These are phyloP conservation scores for Actinia tenebrosa DNA, from an alignment of 64 coral and sea anemone genomes.

Conservation along the genomic window DNA sequence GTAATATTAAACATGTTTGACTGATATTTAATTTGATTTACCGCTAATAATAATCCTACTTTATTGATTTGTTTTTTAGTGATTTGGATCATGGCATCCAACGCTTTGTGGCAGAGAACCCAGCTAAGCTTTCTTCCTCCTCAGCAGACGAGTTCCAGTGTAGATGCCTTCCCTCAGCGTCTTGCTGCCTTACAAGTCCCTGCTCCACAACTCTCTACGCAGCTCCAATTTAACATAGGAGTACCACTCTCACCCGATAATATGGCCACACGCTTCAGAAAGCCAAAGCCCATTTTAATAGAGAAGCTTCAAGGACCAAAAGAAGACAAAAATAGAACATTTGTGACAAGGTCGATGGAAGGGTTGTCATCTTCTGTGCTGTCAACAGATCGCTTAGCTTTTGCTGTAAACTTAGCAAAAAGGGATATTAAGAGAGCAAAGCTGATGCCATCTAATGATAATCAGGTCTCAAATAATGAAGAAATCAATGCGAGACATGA, in stretches of 20 bases:
- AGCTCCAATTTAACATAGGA: constrained; percentile 85
- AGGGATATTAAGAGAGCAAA: constrained; percentile 78
- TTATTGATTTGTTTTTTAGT: neutral
- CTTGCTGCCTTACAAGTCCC: neutral
- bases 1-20: neutral
- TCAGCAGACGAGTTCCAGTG: neutral
- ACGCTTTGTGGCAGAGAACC: constrained; percentile 50
- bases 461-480: constrained; percentile 3
- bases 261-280: constrained; percentile 82
- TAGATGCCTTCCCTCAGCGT: neutral
- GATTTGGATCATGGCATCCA: constrained; percentile 37
- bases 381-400: constrained; percentile 65
- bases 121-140: constrained; percentile 47
- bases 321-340: neutral
- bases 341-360: constrained; percentile 2
- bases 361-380: constrained; percentile 39
- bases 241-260: constrained; percentile 37
- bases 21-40: neutral
- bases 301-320: constrained; percentile 56
- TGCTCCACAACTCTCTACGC: constrained; percentile 46
- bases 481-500: neutral
- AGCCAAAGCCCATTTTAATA: constrained; percentile 89
- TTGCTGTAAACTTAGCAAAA: constrained; percentile 80
- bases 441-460: constrained; percentile 25
- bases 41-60: neutral